Base-by-base conservation (phyloP, 2,888 invertebrate genomes). In the Podotricha telesiphe region DNA sequence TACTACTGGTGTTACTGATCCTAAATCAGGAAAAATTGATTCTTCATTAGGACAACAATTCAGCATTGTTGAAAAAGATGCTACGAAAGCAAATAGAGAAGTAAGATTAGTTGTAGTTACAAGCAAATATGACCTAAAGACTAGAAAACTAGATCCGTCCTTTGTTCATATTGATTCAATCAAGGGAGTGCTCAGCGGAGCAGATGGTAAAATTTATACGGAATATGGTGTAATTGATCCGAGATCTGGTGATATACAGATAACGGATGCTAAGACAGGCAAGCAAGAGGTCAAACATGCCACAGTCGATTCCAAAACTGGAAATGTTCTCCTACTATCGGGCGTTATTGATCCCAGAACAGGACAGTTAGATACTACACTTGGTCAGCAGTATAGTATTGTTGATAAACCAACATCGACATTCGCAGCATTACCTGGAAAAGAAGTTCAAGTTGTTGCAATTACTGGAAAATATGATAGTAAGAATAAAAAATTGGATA, bases 41-140 rank as follows among this genome's bases (percentile, higher is more conserved):
- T 93, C 95, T 15, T 93, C 94, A 0, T 86, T 95, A 56, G 96
- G 95, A 15, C 96, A 96, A 82, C 93, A 95, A 74, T 94, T 95
- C 69, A 94, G 94, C 75, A 93, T 96, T 58, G 94, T 94, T 2
- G 95, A 95, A 68, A 94, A 95, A 79, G 94, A 95, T 72, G 95
- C 95, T 53, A 94, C 94, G 0, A 94, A 94, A 75, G 95, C 96
- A 0, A 96, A 95, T 71, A 84, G 93, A 76, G 93, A 91, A 85
- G 93, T 94, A 0, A 93, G 95, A 80, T 80, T 95, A 66, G 91
- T 95, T 68, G 93, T 95, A 0, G 92, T 95, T 34, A 95, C 95
- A 50, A 94, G 94, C 71, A 94, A 94, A 80, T 94, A 93, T 76
- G 94, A 95, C 78, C 85, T 94, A 37, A 95, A 94, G 78, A 83